Percentiles rank a stretch among this genome's conserved stretches.
Conservation (phyloP, 2,888 invertebrate species). For the Kryphioiulus occultus region DNA sequence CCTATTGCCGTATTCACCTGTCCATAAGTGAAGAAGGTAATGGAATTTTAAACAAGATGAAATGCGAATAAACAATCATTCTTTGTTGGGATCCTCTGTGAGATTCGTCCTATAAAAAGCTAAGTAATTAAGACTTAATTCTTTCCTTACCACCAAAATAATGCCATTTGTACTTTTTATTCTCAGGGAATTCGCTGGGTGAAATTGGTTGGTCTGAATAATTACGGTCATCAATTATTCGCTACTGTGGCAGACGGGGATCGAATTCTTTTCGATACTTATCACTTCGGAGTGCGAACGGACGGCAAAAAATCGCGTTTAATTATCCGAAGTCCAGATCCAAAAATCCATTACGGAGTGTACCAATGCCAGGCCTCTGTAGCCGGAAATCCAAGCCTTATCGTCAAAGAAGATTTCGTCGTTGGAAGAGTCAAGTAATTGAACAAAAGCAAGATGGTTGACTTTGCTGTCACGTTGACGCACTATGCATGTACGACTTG, state of each 20-base stretch:
- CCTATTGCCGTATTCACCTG: too few species aligned
- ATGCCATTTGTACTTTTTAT: background rate
- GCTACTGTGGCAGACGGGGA: constrained; percentile 53
- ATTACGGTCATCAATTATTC: constrained; percentile 52
- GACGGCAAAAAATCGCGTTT: constrained; percentile 52
- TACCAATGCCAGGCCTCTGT: constrained; percentile 53
- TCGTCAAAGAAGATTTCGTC: constrained; percentile 53
- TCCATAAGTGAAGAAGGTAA: too few species aligned
- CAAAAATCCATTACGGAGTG: constrained; percentile 52
- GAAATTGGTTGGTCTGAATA: constrained; percentile 51
- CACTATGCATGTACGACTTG: too few species aligned
- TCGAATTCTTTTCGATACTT: constrained; percentile 52
- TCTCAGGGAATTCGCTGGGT: constrained; percentile 53
- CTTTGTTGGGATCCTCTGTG: too few species aligned
- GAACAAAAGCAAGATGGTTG: background rate
- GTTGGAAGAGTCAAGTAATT: constrained; percentile 51
- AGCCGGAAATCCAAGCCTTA: constrained; percentile 51
- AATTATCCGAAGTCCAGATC: constrained; percentile 54
- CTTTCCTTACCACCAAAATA: background rate
- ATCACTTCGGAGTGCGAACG: constrained; percentile 53
- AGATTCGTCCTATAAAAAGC: too few species aligned
- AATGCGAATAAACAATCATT: too few species aligned
- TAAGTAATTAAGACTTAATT: too few species aligned
- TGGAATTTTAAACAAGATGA: too few species aligned
- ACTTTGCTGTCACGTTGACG: background rate